These are phyloP conservation scores for Clitarchus hookeri DNA, from an alignment of 2,888 invertebrate genomes.

Conservation along the genomic window DNA sequence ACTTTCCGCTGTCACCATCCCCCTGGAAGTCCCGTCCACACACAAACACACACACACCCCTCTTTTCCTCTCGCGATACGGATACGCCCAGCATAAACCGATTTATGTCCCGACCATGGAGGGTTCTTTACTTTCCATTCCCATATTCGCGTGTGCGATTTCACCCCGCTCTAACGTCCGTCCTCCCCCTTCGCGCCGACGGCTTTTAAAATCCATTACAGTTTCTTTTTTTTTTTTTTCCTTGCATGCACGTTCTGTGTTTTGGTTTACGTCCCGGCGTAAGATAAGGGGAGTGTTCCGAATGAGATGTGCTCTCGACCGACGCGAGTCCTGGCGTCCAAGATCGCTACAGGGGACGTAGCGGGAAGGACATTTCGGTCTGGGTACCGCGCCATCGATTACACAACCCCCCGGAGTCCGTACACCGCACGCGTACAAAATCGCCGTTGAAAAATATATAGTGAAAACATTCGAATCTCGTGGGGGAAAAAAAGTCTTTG, in stretches of 20 bases:
- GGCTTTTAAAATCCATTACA: constrained; percentile 5
- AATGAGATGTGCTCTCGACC: neutral
- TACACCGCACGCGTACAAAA: no score
- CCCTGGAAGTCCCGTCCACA: neutral
- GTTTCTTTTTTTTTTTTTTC: neutral
- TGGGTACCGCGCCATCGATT: no score
- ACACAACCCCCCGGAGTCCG: no score
- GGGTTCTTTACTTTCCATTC: constrained; percentile 7
- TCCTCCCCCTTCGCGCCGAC: neutral
- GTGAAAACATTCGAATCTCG: no score
- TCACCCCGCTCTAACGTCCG: neutral
- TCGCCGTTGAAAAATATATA: no score
- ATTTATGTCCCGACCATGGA: constrained; percentile 6
- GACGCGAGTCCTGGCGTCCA: neutral
- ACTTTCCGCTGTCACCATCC: constrained; percentile 31
- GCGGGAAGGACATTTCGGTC: neutral
- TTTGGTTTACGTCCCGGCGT: constrained; percentile 3
- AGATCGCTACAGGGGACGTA: neutral
- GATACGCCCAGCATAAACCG: constrained; percentile 5
- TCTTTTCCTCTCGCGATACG: neutral
- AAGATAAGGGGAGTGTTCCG: neutral
- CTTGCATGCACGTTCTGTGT: neutral
- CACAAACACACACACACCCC: no score
- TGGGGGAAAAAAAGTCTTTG: no score
- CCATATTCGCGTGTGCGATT: neutral